These are phyloP conservation scores for Caradrina kadenii DNA, from an alignment of 2,888 invertebrate genomes.

Conservation along the genomic window DNA sequence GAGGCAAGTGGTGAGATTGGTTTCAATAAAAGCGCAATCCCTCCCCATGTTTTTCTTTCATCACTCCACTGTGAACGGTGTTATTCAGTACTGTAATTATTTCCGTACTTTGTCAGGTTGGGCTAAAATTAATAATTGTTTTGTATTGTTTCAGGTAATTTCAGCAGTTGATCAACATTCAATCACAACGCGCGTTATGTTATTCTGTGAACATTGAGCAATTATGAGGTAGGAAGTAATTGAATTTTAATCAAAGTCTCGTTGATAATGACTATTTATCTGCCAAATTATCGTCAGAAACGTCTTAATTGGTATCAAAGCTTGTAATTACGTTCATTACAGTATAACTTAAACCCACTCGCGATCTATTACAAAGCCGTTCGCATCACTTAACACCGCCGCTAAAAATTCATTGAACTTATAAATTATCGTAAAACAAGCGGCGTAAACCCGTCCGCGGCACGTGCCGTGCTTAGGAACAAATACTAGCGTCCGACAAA, in stretches of 20 bases:
- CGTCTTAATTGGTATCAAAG: conserved; percentile 37
- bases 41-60: conserved; percentile 90
- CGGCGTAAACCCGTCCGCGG: conserved; percentile 77
- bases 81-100: conserved; percentile 79
- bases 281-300: conserved; percentile 23
- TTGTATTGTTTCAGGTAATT: conserved; percentile 79
- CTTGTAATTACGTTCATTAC: conserved; percentile 49
- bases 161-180: conserved; percentile 29
- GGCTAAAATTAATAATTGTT: conserved; percentile 57
- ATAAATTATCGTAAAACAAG: conserved; percentile 75
- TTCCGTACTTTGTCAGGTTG: conserved; percentile 46
- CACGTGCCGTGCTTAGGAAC: conserved; percentile 74
- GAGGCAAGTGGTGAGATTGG: conserved; percentile 89
- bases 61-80: conserved; percentile 85
- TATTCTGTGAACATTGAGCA: conserved; percentile 9
- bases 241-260: conserved; percentile 13
- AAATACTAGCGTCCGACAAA: conserved; percentile 82
- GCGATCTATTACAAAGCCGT: conserved; percentile 59
- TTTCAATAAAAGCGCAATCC: conserved; percentile 89
- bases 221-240: conserved; percentile 12
- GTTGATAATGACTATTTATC: conserved; percentile 24
- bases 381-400: conserved; percentile 61
- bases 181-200: conserved; percentile 25
- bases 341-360: conserved; percentile 46
- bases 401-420: conserved; percentile 75